phyloP scores from a whole-genome alignment of 2,797 vertebrate genomes.

The Aulostomus chinensis region DNA sequence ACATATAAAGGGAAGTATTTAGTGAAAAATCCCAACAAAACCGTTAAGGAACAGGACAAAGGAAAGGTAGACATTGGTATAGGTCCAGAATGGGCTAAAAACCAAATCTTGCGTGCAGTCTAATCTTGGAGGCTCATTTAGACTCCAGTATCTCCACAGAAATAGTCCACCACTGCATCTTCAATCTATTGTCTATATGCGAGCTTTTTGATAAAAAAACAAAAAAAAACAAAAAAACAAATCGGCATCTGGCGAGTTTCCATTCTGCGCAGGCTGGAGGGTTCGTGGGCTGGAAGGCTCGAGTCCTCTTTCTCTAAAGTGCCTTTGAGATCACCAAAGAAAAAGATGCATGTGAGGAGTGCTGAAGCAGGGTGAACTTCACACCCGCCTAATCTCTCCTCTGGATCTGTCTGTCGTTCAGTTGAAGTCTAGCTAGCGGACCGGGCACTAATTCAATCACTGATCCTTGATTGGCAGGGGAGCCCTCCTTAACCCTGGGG shows the following conservation, averaged over 20 bases:
- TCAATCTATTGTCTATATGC: slow-evolving; percentile 34
- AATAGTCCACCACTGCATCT: slow-evolving; percentile 42
- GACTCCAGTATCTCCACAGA: slow-evolving; percentile 36
- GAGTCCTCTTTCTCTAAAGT: slow-evolving; percentile 61
- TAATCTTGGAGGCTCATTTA: slow-evolving; percentile 44
- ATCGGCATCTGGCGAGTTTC: slow-evolving; percentile 65
- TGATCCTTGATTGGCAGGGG: slow-evolving; percentile 68
- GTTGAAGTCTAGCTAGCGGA: slow-evolving; percentile 58
- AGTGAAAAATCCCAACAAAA: no score
- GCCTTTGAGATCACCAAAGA: slow-evolving; percentile 68
- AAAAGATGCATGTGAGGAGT: slow-evolving; percentile 66
- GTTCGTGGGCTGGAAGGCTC: slow-evolving; percentile 68
- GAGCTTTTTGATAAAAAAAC: slow-evolving; percentile 24
- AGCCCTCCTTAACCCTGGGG: slow-evolving; percentile 39
- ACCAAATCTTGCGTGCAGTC: slow-evolving; percentile 25
- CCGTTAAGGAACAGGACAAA: no score
- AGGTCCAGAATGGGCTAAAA: slow-evolving; percentile 17
- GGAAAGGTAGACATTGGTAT: no score
- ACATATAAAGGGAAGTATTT: no score
- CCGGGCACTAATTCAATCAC: slow-evolving; percentile 77
- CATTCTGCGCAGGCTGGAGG: slow-evolving; percentile 63
- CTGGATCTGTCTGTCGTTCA: slow-evolving; percentile 65
- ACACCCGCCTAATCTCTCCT: slow-evolving; percentile 72
- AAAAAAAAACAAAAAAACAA: no score
- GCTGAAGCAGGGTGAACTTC: slow-evolving; percentile 75